Base-by-base conservation (phyloP, 1,140 invertebrate species). In the Pachyrhynchus sulphureomaculatus region DNA sequence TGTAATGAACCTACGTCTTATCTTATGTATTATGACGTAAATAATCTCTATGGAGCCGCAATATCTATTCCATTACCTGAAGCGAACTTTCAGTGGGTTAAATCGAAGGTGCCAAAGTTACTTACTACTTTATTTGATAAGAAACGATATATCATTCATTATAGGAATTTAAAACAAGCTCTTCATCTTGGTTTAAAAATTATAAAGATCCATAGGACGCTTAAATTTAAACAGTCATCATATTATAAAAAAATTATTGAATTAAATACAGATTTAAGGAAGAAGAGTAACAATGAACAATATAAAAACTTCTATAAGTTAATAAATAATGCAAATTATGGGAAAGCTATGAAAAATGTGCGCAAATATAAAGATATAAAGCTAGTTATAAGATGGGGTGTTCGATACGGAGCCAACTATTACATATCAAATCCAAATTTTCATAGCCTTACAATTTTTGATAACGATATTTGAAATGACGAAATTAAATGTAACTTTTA, bases 1-100 rank as follows among this genome's bases (percentile, higher is more conserved):
- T 1, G 32, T 21, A 53, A 33, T 23, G 60, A 59, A 64, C 23
- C 54, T 4, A 39, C 20, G 10, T 51, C 36, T 56, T 74, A 64
- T 68, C 39, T 68, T 21, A 34, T 41, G 13, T 73, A 70, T 65
- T 56, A 64, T 21, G 69, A 72, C 57, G 66, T 65, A 9, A 32
- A 4, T 12, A 81, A 83, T 72, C 66, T 82, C 39, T 83, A 84
- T 74, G 80, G 80, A 13, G 74, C 64, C 47, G 72, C 75, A 9
- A 79, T 83, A 77, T 74, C 69, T 10, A 62, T 76, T 63, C 64
- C 60, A 52, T 66, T 82, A 36, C 79, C 78, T 20, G 60, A 56
- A 13, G 55, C 58, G n/a, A 55, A 68, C 18, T 83, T 82, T 75
- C 47, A 77, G 62, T 83, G 77, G 77, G 41, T 54, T n/a, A 36